phyloP scores from a whole-genome alignment of 1,140 invertebrate genomes.

The Apocrypta bakeri region DNA sequence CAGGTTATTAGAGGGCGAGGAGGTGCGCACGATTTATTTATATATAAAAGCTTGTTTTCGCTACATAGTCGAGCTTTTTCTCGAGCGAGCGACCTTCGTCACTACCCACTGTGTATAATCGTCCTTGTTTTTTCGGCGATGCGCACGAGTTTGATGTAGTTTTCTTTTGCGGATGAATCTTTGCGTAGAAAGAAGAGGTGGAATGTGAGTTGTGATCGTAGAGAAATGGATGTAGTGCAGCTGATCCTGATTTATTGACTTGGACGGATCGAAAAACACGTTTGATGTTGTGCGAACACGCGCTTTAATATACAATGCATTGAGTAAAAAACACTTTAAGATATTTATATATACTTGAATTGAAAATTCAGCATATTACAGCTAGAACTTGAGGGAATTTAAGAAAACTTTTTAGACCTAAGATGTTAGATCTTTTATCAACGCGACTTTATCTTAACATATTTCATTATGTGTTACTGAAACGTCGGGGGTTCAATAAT shows the following conservation, averaged over 20 bases:
- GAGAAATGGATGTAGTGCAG: neutral
- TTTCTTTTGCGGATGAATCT: neutral
- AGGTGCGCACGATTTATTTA: conserved; percentile 18
- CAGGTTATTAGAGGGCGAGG: conserved; percentile 12
- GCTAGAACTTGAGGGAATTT: no score
- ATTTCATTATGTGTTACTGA: no score
- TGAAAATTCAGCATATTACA: no score
- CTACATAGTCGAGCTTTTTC: neutral
- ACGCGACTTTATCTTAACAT: no score
- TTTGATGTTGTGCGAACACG: no score
- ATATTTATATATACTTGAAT: no score
- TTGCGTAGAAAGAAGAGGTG: neutral
- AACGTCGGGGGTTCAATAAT: no score
- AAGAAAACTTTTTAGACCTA: no score
- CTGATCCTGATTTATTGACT: neutral
- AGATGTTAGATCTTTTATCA: no score
- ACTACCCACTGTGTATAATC: neutral
- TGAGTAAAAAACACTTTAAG: no score
- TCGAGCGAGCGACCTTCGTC: neutral
- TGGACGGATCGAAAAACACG: no score
- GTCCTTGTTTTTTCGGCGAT: neutral
- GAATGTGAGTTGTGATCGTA: neutral
- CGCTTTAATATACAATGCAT: no score
- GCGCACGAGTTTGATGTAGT: neutral
- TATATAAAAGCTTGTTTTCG: neutral